Evolutionary conservation across 2,113 vertebrate genomes (phyloP).

Genomic region (Gymnorhina tibicen): DNA sequence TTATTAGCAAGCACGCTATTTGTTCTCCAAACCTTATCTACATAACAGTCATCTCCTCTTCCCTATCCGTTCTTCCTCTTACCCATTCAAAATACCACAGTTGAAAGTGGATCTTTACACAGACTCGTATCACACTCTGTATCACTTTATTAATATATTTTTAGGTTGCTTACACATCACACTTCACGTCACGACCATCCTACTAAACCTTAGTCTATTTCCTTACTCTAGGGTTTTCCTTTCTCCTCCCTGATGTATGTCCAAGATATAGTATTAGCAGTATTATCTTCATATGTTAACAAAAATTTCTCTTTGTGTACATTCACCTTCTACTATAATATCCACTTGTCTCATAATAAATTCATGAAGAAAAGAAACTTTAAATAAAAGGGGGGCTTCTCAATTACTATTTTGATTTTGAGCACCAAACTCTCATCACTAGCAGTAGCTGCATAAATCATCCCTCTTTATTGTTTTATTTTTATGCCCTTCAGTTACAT

Average conservation of each 20-base stretch:
- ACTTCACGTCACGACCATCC: neutral
- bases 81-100: neutral
- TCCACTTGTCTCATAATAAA: neutral
- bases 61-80: neutral
- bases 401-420: neutral
- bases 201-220: neutral
- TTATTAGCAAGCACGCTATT: neutral
- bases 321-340: neutral
- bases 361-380: neutral
- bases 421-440: neutral
- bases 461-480: neutral
- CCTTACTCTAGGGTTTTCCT: neutral
- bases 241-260: neutral
- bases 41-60: neutral
- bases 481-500: constrained; percentile 7
- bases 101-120: neutral
- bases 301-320: neutral
- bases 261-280: neutral
- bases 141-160: neutral
- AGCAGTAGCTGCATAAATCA: neutral
- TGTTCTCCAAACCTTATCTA: neutral
- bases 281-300: neutral
- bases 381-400: neutral
- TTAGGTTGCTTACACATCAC: neutral
- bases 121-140: neutral